These are phyloP conservation scores for Anabas testudineus DNA, from an alignment of 2,797 vertebrate species.

Conservation along the genomic window DNA sequence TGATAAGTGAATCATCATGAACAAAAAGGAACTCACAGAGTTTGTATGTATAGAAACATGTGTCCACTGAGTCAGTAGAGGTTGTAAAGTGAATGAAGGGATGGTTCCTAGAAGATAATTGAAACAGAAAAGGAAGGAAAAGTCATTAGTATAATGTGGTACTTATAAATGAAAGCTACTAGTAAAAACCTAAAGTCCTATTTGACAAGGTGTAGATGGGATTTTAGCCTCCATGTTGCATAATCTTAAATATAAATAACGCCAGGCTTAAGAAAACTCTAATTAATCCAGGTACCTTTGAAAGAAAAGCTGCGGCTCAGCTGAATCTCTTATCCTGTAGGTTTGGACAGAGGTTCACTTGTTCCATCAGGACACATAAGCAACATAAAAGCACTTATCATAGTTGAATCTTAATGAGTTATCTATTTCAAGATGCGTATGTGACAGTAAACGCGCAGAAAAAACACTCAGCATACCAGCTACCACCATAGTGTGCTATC, in stretches of 20 bases:
- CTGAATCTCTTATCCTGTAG: neutral
- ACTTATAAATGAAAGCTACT: too few relatives aligned
- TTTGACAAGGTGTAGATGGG: too few relatives aligned
- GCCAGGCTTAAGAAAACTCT: too few relatives aligned
- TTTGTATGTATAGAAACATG: neutral
- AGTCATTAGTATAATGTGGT: neutral
- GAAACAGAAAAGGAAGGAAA: neutral
- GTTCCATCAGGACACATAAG: neutral
- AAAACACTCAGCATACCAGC: slow-evolving; percentile 16
- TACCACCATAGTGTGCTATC: slow-evolving; percentile 7
- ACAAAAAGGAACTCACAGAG: neutral
- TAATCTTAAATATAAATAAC: too few relatives aligned
- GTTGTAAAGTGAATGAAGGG: slow-evolving; percentile 19
- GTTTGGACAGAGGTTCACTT: too few relatives aligned
- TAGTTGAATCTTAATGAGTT: slow-evolving; percentile 19
- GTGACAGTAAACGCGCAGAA: slow-evolving; percentile 15
- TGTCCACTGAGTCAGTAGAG: neutral
- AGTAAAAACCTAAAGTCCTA: too few relatives aligned
- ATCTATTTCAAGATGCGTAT: slow-evolving; percentile 50
- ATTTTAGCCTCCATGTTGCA: too few relatives aligned
- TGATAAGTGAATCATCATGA: slow-evolving; percentile 33
- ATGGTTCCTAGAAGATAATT: slow-evolving; percentile 32
- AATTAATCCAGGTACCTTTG: too few relatives aligned
- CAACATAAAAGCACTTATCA: slow-evolving; percentile 35
- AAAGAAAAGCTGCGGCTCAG: too few relatives aligned